Evolutionary conservation across 1,140 invertebrate species (phyloP).

Genomic region (Apis mellifera): Amel_HAv3.1 CM009936.2:14158001-14158500

Average conservation of each 20-base stretch:
- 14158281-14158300: neutral
- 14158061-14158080: neutral
- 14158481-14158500: neutral
- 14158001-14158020: neutral
- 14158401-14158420: slow-evolving; percentile 10
- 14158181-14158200: too few relatives aligned
- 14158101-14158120: neutral
- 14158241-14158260: neutral
- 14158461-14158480: slow-evolving; percentile 12
- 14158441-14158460: neutral
- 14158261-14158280: neutral
- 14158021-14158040: neutral
- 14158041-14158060: neutral
- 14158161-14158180: too few relatives aligned
- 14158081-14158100: slow-evolving; percentile 9
- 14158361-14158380: neutral
- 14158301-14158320: neutral
- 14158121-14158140: slow-evolving; percentile 1
- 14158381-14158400: neutral
- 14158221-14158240: neutral
- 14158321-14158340: neutral
- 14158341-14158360: neutral
- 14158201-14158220: too few relatives aligned
- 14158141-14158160: neutral
- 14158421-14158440: slow-evolving; percentile 12